These are phyloP conservation scores for Arbacia lixula DNA, from an alignment of 53 echinoderm and acorn worm species.

Conservation along the genomic window DNA sequence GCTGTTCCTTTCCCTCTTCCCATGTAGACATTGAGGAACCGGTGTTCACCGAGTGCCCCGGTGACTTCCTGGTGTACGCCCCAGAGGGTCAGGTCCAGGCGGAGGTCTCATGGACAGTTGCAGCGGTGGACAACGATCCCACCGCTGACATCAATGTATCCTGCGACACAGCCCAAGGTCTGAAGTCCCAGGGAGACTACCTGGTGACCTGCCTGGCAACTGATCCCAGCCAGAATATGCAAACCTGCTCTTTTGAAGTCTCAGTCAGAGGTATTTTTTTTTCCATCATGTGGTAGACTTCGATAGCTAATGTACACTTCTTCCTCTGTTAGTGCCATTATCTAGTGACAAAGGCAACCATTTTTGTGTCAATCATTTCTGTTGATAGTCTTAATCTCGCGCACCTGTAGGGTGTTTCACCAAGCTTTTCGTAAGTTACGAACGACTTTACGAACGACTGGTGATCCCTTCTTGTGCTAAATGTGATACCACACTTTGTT, in stretches of 20 bases:
- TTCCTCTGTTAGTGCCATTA: too few relatives aligned
- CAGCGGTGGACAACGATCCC: slow-evolving; percentile 66
- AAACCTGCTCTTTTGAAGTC: slow-evolving; percentile 59
- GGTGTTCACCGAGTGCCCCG: slow-evolving; percentile 67
- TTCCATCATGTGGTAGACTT: too few relatives aligned
- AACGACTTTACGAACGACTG: too few relatives aligned
- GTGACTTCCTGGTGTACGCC: slow-evolving; percentile 47
- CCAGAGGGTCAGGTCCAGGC: slow-evolving; percentile 2
- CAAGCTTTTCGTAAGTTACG: too few relatives aligned
- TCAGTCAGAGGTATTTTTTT: slow-evolving; percentile 74
- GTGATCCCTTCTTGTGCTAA: too few relatives aligned
- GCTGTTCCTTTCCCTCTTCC: too few relatives aligned
- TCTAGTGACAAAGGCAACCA: too few relatives aligned
- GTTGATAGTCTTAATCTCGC: too few relatives aligned
- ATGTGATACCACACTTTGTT: too few relatives aligned
- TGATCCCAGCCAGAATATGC: slow-evolving; percentile 56
- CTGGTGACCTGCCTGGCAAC: slow-evolving; percentile 56
- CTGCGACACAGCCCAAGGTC: slow-evolving; percentile 53
- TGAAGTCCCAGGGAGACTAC: slow-evolving; percentile 58
- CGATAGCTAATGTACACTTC: too few relatives aligned
- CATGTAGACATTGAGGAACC: slow-evolving; percentile 56
- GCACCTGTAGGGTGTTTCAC: too few relatives aligned
- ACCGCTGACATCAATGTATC: slow-evolving; percentile 39
- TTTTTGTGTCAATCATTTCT: too few relatives aligned
- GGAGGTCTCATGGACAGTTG: slow-evolving; percentile 60